Percentiles rank a stretch among this genome's conserved stretches.
Conservation (phyloP, 2,797 vertebrate species). For the Intellagama lesueurii region DNA sequence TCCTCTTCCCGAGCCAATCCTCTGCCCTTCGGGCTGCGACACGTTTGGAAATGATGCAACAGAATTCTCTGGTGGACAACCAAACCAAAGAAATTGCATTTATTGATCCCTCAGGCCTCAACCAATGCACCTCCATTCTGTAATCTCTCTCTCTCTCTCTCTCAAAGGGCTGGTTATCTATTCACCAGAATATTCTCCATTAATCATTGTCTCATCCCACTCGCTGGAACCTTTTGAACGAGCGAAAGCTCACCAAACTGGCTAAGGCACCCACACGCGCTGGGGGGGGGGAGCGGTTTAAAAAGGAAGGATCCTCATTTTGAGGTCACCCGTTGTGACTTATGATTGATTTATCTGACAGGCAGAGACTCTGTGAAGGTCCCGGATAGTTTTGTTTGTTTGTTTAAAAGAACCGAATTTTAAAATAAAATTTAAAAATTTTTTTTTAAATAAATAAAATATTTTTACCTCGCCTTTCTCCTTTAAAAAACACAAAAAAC, state of each 20-base stretch:
- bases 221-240: not conserved
- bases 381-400: no score
- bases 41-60: not conserved
- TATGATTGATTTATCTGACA: no score
- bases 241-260: not conserved
- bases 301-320: no score
- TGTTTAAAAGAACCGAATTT: no score
- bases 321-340: no score
- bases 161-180: not conserved
- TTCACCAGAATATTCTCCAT: not conserved
- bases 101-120: not conserved
- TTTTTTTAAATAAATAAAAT: no score
- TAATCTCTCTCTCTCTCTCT: constrained; percentile 25
- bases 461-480: no score
- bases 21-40: not conserved
- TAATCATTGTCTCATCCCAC: not conserved
- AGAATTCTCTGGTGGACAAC: not conserved
- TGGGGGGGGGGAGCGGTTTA: no score
- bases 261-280: no score
- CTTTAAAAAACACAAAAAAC: no score
- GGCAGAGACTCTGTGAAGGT: no score
- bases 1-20: not conserved
- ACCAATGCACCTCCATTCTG: not conserved
- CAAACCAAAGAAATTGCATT: not conserved
- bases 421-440: no score